Conservation (phyloP, 2,888 invertebrate genomes). For the Cataglyphis livida region DNA sequence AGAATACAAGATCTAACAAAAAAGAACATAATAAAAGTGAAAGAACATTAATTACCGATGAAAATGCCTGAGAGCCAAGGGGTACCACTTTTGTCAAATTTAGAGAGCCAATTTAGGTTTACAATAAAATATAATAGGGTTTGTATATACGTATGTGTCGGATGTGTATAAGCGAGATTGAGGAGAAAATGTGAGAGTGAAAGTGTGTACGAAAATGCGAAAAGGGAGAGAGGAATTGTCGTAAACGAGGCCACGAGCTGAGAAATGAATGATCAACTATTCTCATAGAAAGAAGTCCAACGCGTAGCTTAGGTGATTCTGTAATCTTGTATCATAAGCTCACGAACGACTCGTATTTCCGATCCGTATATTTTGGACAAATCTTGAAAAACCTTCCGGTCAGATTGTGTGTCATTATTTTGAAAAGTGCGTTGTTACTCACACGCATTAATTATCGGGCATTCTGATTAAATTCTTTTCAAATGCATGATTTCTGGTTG, state of each 20-base stretch:
- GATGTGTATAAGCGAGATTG: background rate
- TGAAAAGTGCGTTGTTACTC: background rate
- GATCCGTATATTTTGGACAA: background rate
- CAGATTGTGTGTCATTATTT: constrained; percentile 13
- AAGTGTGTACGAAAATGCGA: background rate
- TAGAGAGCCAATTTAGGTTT: constrained; percentile 75
- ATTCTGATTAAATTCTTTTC: constrained; percentile 11
- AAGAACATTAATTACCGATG: constrained; percentile 42
- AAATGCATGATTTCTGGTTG: background rate
- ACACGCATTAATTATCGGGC: background rate
- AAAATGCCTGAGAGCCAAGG: constrained; percentile 69
- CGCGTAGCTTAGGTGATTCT: constrained; percentile 71
- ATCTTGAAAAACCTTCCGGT: background rate
- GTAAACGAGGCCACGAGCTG: constrained; percentile 58
- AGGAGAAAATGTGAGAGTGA: background rate
- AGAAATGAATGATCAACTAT: constrained; percentile 73
- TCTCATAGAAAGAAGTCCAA: constrained; percentile 72
- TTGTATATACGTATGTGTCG: constrained; percentile 31
- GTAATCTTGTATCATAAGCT: constrained; percentile 67
- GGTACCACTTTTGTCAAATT: constrained; percentile 78
- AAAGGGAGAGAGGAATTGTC: background rate
- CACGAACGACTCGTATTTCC: constrained; percentile 52
- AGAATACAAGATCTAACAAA: constrained; percentile 12
- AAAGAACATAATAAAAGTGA: background rate
- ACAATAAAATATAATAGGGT: constrained; percentile 60